phyloP scores from a whole-genome alignment of 1,140 invertebrate genomes.

The Sitobion miscanthi region DNA sequence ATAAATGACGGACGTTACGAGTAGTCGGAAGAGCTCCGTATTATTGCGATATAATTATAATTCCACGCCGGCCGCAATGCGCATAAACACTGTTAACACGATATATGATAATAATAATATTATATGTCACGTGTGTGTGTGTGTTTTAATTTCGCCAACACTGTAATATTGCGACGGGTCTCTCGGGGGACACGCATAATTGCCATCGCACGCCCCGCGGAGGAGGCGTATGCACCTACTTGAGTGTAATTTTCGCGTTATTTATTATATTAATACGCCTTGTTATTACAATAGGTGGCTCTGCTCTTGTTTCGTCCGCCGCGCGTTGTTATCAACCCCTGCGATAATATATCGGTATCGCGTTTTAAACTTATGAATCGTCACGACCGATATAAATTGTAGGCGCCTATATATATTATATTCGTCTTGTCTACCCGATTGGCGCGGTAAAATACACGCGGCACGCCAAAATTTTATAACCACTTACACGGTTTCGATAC shows the following conservation, averaged over 20 bases:
- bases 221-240: background rate
- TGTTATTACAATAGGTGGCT: background rate
- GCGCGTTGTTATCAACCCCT: background rate
- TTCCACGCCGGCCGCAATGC: no score
- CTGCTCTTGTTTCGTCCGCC: background rate
- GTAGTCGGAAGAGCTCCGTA: background rate
- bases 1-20: background rate
- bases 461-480: no score
- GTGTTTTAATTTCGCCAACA: background rate
- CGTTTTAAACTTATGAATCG: background rate
- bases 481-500: no score
- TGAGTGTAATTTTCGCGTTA: conserved; percentile 18
- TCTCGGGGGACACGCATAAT: background rate
- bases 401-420: no score
- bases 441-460: no score
- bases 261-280: background rate
- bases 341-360: background rate
- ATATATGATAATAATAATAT: background rate
- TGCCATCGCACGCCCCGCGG: background rate
- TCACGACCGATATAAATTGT: background rate
- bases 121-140: background rate
- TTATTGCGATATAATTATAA: no score
- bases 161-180: background rate
- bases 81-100: background rate
- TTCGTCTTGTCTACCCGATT: no score